A percentile compares a stretch with the other conserved stretches of the same genome.
Conservation (phyloP, 2,797 vertebrate genomes). For the Pipistrellus kuhlii region DNA sequence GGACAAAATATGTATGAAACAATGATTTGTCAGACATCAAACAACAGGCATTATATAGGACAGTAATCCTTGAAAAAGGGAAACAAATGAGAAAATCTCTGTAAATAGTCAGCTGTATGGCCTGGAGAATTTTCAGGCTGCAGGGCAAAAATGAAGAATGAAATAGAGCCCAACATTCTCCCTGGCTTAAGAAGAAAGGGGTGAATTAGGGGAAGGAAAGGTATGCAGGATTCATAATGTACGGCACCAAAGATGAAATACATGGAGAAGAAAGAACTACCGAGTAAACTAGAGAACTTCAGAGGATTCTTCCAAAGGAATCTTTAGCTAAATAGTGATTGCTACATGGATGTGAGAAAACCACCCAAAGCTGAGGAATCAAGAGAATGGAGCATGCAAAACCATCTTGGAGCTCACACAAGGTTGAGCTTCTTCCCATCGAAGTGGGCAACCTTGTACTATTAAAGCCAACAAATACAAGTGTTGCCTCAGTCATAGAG, state of each 20-base stretch:
- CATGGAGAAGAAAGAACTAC: neutral
- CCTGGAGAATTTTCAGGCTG: neutral
- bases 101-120: neutral
- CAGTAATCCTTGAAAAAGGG: neutral
- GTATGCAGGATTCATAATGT: neutral
- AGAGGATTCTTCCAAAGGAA: neutral
- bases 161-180: neutral
- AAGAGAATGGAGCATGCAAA: neutral
- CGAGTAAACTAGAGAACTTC: neutral
- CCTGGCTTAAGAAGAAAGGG: neutral
- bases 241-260: neutral
- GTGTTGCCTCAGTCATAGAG: neutral
- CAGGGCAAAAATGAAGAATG: neutral
- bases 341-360: neutral
- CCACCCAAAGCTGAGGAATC: neutral
- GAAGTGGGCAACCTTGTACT: neutral
- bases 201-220: neutral
- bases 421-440: neutral
- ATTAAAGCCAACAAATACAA: neutral
- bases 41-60: neutral
- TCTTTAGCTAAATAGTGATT: neutral
- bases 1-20: neutral
- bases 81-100: slow-evolving; percentile 7
- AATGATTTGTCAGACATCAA: slow-evolving; percentile 17
- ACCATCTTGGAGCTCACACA: neutral